phyloP scores from a whole-genome alignment of 1,140 invertebrate genomes.

The Tribolium madens region DNA sequence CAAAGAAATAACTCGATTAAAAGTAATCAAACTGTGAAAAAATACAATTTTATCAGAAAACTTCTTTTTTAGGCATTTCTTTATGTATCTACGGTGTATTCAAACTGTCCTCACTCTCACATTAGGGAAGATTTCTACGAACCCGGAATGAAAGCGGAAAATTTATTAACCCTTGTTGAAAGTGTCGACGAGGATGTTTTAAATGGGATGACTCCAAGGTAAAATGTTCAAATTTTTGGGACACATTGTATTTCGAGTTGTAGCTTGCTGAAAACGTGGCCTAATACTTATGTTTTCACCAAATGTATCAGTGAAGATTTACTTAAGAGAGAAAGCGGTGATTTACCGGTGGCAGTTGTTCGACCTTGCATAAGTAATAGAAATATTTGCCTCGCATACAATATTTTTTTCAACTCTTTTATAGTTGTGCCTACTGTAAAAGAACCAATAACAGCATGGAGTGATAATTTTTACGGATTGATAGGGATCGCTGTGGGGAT shows the following conservation, averaged over 20 bases:
- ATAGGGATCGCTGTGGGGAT: conserved; percentile 70
- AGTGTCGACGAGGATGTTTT: conserved; percentile 64
- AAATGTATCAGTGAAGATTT: conserved; percentile 73
- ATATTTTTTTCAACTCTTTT: conserved; percentile 43
- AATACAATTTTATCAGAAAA: background rate
- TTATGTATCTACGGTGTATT: conserved; percentile 75
- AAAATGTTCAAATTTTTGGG: conserved; percentile 54
- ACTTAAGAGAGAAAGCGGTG: conserved; percentile 68
- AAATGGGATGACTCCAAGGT: conserved; percentile 62
- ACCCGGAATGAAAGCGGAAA: conserved; percentile 66
- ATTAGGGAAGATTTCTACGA: conserved; percentile 71
- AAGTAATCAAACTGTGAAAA: conserved; percentile 59
- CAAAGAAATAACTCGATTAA: conserved; percentile 78
- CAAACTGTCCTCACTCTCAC: conserved; percentile 66
- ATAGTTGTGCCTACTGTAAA: conserved; percentile 68
- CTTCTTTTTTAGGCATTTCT: conserved; percentile 69
- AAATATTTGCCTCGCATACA: background rate
- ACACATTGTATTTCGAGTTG: conserved; percentile 69
- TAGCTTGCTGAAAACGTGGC: conserved; percentile 68
- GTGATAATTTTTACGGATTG: conserved; percentile 81
- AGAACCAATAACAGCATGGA: conserved; percentile 74
- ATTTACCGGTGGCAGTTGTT: conserved; percentile 71
- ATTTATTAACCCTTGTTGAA: conserved; percentile 67
- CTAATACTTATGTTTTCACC: conserved; percentile 74
- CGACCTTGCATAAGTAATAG: conserved; percentile 72